Percentiles rank a stretch among this genome's conserved stretches.
Evolutionary conservation across 2,797 vertebrate genomes (phyloP).

Genomic region (Lacerta bilineata): DNA sequence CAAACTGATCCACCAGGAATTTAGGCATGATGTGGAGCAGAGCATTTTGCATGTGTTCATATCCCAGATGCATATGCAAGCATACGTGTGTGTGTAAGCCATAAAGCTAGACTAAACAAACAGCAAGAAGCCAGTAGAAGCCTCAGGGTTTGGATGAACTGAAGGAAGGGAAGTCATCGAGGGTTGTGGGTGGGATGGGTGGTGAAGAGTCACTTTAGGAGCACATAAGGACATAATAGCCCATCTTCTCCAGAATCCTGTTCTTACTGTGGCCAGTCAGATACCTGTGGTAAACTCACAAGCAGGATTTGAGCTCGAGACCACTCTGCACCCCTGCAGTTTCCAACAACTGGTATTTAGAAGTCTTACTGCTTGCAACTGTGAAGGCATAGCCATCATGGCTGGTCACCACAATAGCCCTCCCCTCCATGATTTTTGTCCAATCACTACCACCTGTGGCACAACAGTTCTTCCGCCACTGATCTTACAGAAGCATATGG

Average conservation of each 20-base stretch:
- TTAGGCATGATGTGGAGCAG: slow-evolving; percentile 20
- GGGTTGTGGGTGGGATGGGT: no score
- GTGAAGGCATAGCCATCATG: neutral
- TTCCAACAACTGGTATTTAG: no score
- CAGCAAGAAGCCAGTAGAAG: neutral
- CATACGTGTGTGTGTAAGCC: neutral
- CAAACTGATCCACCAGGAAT: slow-evolving; percentile 13
- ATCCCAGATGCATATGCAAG: neutral
- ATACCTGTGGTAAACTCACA: no score
- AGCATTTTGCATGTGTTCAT: neutral
- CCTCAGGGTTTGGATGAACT: neutral
- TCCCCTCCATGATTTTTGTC: neutral
- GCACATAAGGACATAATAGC: no score
- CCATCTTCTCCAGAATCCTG: no score
- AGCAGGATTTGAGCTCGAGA: no score
- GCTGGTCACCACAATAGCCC: neutral
- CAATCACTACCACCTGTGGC: neutral
- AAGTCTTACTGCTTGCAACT: no score
- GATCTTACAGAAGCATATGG: neutral
- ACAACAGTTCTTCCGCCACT: neutral
- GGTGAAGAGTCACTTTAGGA: no score
- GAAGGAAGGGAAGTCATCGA: no score
- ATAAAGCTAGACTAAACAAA: neutral
- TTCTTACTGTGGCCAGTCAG: no score
- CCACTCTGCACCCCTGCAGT: no score